Evolutionary conservation across 2,888 invertebrate species (phyloP).

Genomic region (Ophion ellenae): DNA sequence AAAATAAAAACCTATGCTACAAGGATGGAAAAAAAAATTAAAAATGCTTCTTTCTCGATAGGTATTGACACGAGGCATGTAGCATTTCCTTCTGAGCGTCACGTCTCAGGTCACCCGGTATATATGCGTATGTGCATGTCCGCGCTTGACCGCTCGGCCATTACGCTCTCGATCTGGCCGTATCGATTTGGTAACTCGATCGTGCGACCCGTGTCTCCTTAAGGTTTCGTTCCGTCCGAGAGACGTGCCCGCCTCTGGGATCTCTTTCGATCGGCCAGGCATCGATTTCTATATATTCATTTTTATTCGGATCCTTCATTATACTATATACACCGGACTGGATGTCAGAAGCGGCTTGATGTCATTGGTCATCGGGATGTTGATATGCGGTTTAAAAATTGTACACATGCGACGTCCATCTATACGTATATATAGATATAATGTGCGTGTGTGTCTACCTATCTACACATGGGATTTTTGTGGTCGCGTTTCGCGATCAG

Average conservation of each 20-base stretch:
- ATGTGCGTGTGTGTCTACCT: background rate
- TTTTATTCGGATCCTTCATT: slow-evolving; percentile 41
- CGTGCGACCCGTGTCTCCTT: slow-evolving; percentile 72
- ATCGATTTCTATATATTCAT: slow-evolving; percentile 58
- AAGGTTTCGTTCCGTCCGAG: slow-evolving; percentile 73
- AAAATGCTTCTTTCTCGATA: too few relatives aligned
- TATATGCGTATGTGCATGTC: slow-evolving; percentile 32
- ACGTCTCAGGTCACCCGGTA: background rate
- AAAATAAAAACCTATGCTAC: too few relatives aligned
- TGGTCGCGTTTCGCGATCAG: slow-evolving; percentile 25
- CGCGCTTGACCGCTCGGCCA: slow-evolving; percentile 77
- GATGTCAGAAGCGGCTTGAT: slow-evolving; percentile 54
- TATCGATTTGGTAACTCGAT: slow-evolving; percentile 78
- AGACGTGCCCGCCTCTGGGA: slow-evolving; percentile 59
- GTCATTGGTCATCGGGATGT: slow-evolving; percentile 35
- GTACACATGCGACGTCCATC: background rate
- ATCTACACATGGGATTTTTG: slow-evolving; percentile 29
- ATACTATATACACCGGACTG: slow-evolving; percentile 3
- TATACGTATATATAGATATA: background rate
- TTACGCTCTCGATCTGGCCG: slow-evolving; percentile 74
- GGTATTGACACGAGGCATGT: background rate
- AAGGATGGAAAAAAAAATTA: too few relatives aligned
- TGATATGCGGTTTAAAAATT: slow-evolving; percentile 21
- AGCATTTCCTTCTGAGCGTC: background rate
- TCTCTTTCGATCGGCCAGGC: slow-evolving; percentile 54